Base-by-base conservation (phyloP, 2,113 vertebrate species). In the Lepus americanus region DNA sequence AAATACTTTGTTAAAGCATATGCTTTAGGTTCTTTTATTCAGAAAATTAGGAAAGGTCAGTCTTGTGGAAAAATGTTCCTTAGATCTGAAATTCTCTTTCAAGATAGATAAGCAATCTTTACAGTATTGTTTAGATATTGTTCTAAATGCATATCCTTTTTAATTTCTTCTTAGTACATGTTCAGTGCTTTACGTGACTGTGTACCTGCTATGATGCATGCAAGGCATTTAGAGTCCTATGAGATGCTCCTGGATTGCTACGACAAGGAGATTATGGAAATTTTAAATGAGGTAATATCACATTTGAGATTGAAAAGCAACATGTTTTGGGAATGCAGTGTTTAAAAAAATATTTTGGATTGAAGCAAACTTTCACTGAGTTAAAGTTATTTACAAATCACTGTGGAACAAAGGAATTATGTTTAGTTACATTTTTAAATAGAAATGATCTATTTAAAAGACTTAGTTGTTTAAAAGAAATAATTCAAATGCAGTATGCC, bases 151-250 rank as follows among this genome's bases (percentile, higher is more conserved):
- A 93, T 9, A 5, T 85, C 2, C 11, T 22, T 51, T 39, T 36
- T 63, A 0, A 76, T 70, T 95, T 97, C 96, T 95, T 94, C 63
- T 87, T 95, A 99, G 99, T 99, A 99, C 96, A 99, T 99, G 99
- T 99, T 99, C 84, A 99, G 99, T 96, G 99, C 99, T 10, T 98
- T 99, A 64, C 98, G 99, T 95, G 99, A 99, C 98, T 99, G 99
- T 61, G 99, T 99, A 9, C 99, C 99, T 53, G 98, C 98, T 66
- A 99, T 99, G 99, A 98, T 99, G 97, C 97, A 99, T 5, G 98
- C 99, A 92, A 99, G 99, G 94, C 99, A 99, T 97, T 98, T 99
- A 98, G 99, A 99, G 85, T 99, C 99, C 63, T 98, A 98, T 3
- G 99, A 99, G 86, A 92, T 99, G 91, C 99, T 99, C 84, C 98